phyloP scores from a whole-genome alignment of 2,888 invertebrate species.

The Drosophila maculinotata region DNA sequence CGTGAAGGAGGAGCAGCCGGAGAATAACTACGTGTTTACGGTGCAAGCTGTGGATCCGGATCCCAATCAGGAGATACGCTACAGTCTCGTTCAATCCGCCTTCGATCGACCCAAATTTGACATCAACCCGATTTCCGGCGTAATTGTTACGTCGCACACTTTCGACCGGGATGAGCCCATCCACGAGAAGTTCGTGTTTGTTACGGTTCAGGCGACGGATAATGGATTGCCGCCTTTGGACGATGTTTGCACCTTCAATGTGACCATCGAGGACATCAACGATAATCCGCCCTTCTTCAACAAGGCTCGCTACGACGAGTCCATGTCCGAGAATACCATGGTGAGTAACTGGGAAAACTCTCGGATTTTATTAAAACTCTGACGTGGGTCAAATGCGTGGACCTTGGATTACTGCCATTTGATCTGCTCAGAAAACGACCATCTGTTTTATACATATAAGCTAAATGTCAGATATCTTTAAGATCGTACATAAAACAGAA shows the following conservation, averaged over 20 bases:
- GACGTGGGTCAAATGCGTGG: conserved; percentile 67
- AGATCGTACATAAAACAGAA: not conserved
- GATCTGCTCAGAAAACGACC: conserved; percentile 28
- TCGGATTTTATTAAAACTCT: not conserved
- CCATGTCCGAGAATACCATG: conserved; percentile 92
- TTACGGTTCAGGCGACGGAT: conserved; percentile 96
- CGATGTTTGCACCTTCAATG: conserved; percentile 97
- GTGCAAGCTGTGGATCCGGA: conserved; percentile 86
- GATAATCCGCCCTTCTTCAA: conserved; percentile 89
- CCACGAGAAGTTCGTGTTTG: conserved; percentile 92
- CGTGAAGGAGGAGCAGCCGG: conserved; percentile 91
- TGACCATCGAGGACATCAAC: conserved; percentile 95
- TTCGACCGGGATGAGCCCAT: conserved; percentile 96
- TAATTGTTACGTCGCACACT: conserved; percentile 90
- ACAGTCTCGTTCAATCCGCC: conserved; percentile 92
- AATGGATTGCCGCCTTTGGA: conserved; percentile 95
- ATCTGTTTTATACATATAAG: not conserved
- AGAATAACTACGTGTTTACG: conserved; percentile 90
- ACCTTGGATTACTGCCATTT: conserved; percentile 83
- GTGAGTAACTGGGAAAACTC: conserved; percentile 84
- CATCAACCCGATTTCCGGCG: conserved; percentile 91
- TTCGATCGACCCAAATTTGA: conserved; percentile 91
- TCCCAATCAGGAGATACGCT: conserved; percentile 92
- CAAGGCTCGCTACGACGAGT: conserved; percentile 88
- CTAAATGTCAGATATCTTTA: no score